phyloP scores from a whole-genome alignment of 2,113 vertebrate genomes.

The Syngnathus floridae region DNA sequence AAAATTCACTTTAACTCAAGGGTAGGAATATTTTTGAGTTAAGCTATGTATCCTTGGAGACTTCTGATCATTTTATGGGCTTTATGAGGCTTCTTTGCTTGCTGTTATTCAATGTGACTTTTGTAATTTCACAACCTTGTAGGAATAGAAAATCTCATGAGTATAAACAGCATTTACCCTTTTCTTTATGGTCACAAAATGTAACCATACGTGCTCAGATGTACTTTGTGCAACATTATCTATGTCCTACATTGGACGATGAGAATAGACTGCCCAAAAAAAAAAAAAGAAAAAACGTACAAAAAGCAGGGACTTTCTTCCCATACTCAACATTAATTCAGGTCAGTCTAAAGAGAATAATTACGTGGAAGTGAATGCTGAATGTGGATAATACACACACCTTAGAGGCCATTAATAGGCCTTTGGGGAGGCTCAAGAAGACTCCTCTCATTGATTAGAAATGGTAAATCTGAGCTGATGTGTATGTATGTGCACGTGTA shows the following conservation, averaged over 20 bases:
- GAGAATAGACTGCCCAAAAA: conserved; percentile 15
- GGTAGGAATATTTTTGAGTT: not conserved
- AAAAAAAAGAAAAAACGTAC: conserved; percentile 20
- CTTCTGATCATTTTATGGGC: conserved; percentile 6
- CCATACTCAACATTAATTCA: conserved; percentile 61
- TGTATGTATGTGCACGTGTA: conserved; percentile 37
- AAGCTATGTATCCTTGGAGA: not conserved
- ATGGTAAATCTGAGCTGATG: conserved; percentile 62
- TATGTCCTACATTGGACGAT: conserved; percentile 58
- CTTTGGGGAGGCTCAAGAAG: conserved; percentile 53
- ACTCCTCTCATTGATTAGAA: conserved; percentile 65
- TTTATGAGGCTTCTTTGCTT: not conserved
- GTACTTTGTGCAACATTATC: conserved; percentile 34
- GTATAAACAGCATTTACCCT: not conserved
- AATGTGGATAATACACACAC: conserved; percentile 65
- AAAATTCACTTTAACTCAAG: not conserved
- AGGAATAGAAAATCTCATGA: not conserved
- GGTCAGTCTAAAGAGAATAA: conserved; percentile 66
- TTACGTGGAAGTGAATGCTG: conserved; percentile 61
- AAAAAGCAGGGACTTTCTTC: conserved; percentile 50
- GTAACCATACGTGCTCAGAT: conserved; percentile 7
- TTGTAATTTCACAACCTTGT: not conserved
- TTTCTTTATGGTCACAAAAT: not conserved
- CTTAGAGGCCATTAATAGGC: conserved; percentile 64
- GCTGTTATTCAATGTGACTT: not conserved